Evolutionary conservation across 2,888 invertebrate genomes (phyloP).

Genomic region (Dioctria linearis): DNA sequence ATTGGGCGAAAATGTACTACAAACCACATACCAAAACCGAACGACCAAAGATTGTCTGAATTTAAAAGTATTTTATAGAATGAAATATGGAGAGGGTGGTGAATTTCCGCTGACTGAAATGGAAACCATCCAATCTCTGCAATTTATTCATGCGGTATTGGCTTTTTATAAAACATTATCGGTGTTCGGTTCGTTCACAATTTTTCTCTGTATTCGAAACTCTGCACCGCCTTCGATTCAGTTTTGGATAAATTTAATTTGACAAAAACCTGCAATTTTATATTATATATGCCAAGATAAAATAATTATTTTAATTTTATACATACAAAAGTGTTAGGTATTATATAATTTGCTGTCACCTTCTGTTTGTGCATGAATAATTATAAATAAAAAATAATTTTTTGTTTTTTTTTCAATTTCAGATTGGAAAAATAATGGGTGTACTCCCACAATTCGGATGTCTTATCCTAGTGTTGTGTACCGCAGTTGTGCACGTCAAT

Average conservation of each 20-base stretch:
- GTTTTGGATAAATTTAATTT: constrained; percentile 12
- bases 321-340: too few relatives aligned
- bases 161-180: constrained; percentile 28
- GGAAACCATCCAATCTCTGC: constrained; percentile 45
- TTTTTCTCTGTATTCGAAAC: neutral
- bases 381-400: constrained; percentile 10
- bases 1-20: too few relatives aligned
- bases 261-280: constrained; percentile 30
- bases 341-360: too few relatives aligned
- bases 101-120: constrained; percentile 14
- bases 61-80: neutral
- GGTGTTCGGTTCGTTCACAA: neutral
- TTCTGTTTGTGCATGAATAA: too few relatives aligned
- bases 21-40: neutral
- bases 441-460: constrained; percentile 36
- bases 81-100: constrained; percentile 8
- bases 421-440: constrained; percentile 33
- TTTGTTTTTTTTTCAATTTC: constrained; percentile 9
- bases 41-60: constrained; percentile 1
- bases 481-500: constrained; percentile 27
- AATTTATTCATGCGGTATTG: constrained; percentile 51
- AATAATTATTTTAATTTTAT: too few relatives aligned
- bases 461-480: constrained; percentile 23
- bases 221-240: neutral
- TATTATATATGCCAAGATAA: neutral